Evolutionary conservation across 2,797 vertebrate species (phyloP), one percentile per base, ranked within the genome.

Genomic region (Merluccius polli): DNA sequence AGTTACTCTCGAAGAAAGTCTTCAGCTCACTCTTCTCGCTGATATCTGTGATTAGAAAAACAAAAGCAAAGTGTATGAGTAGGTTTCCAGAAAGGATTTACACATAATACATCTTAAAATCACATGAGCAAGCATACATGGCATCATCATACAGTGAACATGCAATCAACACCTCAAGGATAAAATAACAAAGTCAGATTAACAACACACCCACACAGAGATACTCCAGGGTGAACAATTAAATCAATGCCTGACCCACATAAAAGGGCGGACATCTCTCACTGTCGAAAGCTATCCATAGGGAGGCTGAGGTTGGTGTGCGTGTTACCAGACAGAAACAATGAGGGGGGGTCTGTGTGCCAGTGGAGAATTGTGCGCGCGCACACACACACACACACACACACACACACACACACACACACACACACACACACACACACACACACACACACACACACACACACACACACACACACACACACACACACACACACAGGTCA

Each of bases 1-100:
- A 97, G 92, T 99, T 96, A 91, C 86, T 94, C 93, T 99, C 98
- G 91, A 99, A 99, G 91, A 99, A 98, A 27, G 93, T 91, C 92
- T 99, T 99, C 88, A 99, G 92, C 89, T 99, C 98, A 89, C 92
- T 94, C 90, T 93, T 95, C 91, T 99, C 98, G 81, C 95, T 94
- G 85, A 93, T 95, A 91, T 99, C 98, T 99, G 93, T 36, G 89
- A 82, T 65, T 82, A 77, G 76, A 81, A 38, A 73, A 33, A 41
- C 2, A 73, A 18, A 24, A 1, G 35, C 21, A n/a, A 75, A 70
- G 79, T 11, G 35, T 15, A 70, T 72, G 24, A 72, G 16, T 36
- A 33, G 21, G 32, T 71, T 33, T 35, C 32, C 32, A 9, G n/a
- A 33, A 71, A 9, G 30, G 32, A 33, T n/a, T 21, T 10, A 33